A percentile compares a stretch with the other conserved stretches of the same genome.
phyloP scores from a whole-genome alignment of 1,140 invertebrate genomes.

The Aradophagus sp. region DNA sequence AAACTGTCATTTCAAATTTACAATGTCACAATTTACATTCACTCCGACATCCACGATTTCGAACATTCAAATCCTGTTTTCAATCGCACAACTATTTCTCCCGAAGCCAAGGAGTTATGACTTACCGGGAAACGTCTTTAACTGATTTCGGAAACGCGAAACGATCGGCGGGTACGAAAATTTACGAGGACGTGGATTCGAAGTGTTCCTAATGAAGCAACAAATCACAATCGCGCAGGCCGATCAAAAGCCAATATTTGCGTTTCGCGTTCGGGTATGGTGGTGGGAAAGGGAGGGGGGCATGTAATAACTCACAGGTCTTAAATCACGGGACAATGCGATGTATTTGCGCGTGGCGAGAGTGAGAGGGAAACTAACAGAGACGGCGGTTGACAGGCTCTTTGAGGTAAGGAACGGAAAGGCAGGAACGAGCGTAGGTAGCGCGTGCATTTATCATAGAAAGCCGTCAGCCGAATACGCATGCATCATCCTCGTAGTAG shows the following conservation, averaged over 20 bases:
- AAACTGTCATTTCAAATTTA: no score
- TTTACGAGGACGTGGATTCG: conserved; percentile 41
- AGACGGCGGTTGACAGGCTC: conserved; percentile 39
- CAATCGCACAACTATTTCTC: no score
- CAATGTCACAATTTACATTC: no score
- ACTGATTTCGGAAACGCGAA: conserved; percentile 7
- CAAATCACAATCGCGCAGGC: conserved; percentile 44
- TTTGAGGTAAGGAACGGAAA: conserved; percentile 51
- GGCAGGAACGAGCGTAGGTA: conserved; percentile 50
- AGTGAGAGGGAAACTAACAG: conserved; percentile 43
- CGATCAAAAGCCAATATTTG: conserved; percentile 50
- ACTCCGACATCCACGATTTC: no score
- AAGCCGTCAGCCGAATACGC: conserved; percentile 48
- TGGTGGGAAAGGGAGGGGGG: no score
- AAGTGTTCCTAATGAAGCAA: conserved; percentile 47
- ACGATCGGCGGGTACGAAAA: conserved; percentile 35
- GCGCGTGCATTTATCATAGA: conserved; percentile 53
- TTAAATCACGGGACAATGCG: conserved; percentile 54
- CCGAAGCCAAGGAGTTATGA: no score
- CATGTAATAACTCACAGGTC: conserved; percentile 49
- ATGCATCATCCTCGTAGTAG: conserved; percentile 47
- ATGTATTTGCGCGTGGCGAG: no score
- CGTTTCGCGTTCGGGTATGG: conserved; percentile 43
- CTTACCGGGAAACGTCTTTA: conserved; percentile 1
- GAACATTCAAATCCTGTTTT: no score